These are phyloP conservation scores for Nomada goodeniana DNA, from an alignment of 2,888 invertebrate species.

Conservation along the genomic window DNA sequence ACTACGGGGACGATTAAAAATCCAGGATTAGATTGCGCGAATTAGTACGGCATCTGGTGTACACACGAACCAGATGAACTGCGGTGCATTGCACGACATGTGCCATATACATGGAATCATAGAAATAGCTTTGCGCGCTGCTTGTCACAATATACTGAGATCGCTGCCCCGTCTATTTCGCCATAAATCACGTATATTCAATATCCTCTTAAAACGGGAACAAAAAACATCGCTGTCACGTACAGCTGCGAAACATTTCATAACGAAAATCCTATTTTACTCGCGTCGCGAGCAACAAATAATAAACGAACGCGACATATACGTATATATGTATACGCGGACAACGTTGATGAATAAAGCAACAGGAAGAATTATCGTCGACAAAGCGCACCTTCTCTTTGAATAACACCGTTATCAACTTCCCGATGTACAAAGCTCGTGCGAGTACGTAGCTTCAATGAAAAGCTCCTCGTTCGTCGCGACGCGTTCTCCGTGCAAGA, in stretches of 20 bases:
- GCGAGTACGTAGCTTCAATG: slow-evolving; percentile 17
- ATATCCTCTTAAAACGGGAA: not conserved
- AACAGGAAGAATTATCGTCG: slow-evolving; percentile 16
- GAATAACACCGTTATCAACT: slow-evolving; percentile 34
- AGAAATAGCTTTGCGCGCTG: slow-evolving; percentile 27
- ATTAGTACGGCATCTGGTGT: slow-evolving; percentile 56
- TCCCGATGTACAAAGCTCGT: slow-evolving; percentile 15
- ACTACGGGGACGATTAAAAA: slow-evolving; percentile 58
- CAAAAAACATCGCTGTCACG: not conserved
- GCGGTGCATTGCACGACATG: slow-evolving; percentile 13
- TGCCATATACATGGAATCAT: slow-evolving; percentile 2
- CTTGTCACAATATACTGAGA: slow-evolving; percentile 28
- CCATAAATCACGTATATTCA: not conserved
- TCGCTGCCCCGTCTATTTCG: not conserved
- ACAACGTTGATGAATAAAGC: not conserved
- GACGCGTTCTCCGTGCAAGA: too few relatives aligned
- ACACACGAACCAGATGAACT: not conserved
- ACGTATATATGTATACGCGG: not conserved
- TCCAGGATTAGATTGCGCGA: slow-evolving; percentile 63
- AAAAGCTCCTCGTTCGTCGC: slow-evolving; percentile 7
- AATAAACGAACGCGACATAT: slow-evolving; percentile 4
- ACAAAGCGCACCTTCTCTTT: not conserved
- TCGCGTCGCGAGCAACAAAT: not conserved
- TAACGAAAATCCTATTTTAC: not conserved
- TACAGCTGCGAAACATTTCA: slow-evolving; percentile 9